A percentile compares a stretch with the other conserved stretches of the same genome.
phyloP scores from a whole-genome alignment of 2,113 vertebrate genomes.

The Actenoides hombroni region DNA sequence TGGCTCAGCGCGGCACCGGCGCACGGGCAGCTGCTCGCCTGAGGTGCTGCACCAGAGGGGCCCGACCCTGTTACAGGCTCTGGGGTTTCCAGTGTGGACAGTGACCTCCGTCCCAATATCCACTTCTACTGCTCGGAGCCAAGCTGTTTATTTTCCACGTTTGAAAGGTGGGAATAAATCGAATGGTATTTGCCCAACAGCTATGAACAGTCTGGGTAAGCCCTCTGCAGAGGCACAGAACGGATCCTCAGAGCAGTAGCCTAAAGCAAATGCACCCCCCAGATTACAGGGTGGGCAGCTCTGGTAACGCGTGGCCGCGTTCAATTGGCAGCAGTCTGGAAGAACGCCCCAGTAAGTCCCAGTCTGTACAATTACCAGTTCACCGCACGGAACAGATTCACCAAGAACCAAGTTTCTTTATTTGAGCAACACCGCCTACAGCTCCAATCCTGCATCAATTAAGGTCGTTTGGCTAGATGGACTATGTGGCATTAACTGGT shows the following conservation, averaged over 20 bases:
- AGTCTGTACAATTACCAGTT: conserved; percentile 52
- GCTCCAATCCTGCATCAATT: background rate
- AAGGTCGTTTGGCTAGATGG: background rate
- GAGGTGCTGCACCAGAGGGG: background rate
- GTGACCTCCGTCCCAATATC: background rate
- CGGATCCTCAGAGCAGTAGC: conserved; percentile 17
- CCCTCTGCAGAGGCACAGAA: background rate
- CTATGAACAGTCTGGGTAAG: background rate
- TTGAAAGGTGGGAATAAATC: background rate
- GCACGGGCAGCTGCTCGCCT: background rate
- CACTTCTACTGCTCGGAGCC: conserved; percentile 38
- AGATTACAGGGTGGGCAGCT: conserved; percentile 22
- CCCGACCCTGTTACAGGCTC: background rate
- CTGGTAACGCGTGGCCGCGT: background rate
- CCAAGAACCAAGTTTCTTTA: conserved; percentile 49
- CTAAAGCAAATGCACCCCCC: background rate
- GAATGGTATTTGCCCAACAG: background rate
- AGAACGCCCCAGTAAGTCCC: conserved; percentile 29
- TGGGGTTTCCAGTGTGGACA: background rate
- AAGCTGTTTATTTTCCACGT: background rate
- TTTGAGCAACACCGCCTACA: background rate
- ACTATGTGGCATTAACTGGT: background rate
- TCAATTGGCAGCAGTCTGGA: conserved; percentile 57
- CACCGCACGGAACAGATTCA: conserved; percentile 39
- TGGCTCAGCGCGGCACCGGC: background rate